A percentile compares a stretch with the other conserved stretches of the same genome.
Conservation (phyloP, 2,797 vertebrate genomes). For the Rallus crepitans region DNA sequence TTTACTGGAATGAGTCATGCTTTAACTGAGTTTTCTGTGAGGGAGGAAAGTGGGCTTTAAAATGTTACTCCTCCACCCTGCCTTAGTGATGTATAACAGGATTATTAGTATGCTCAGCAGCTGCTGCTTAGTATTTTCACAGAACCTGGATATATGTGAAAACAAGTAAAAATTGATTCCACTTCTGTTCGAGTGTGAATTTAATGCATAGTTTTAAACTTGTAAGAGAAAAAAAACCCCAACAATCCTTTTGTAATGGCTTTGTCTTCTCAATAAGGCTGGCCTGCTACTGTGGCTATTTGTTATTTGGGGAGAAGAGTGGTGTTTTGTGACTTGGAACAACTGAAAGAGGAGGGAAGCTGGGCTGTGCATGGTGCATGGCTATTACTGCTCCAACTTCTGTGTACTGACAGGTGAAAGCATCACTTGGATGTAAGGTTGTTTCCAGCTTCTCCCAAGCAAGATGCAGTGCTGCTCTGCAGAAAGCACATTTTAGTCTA, state of each 20-base stretch:
- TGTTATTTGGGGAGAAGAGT: not conserved
- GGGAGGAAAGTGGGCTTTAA: slow-evolving; percentile 64
- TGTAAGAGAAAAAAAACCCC: not conserved
- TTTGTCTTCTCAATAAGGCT: not conserved
- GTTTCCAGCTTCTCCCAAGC: not conserved
- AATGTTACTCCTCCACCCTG: slow-evolving; percentile 63
- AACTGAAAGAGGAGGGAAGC: not conserved
- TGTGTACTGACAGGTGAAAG: not conserved
- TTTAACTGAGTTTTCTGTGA: slow-evolving; percentile 50
- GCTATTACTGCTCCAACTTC: not conserved
- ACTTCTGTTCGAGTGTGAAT: not conserved
- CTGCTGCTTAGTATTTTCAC: slow-evolving; percentile 43
- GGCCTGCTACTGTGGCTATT: not conserved
- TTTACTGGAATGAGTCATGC: slow-evolving; percentile 64
- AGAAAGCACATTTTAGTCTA: not conserved
- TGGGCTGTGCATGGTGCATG: fast-evolving
- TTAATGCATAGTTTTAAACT: not conserved
- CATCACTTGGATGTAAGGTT: fast-evolving
- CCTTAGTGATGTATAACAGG: slow-evolving; percentile 34
- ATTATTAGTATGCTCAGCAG: slow-evolving; percentile 62
- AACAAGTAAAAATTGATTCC: not conserved
- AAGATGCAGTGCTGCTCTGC: not conserved
- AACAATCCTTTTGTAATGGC: not conserved
- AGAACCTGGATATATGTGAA: slow-evolving; percentile 57
- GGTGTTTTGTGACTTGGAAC: not conserved